Base-by-base conservation (phyloP, 1,140 invertebrate species). In the Laupala kohalensis region DNA sequence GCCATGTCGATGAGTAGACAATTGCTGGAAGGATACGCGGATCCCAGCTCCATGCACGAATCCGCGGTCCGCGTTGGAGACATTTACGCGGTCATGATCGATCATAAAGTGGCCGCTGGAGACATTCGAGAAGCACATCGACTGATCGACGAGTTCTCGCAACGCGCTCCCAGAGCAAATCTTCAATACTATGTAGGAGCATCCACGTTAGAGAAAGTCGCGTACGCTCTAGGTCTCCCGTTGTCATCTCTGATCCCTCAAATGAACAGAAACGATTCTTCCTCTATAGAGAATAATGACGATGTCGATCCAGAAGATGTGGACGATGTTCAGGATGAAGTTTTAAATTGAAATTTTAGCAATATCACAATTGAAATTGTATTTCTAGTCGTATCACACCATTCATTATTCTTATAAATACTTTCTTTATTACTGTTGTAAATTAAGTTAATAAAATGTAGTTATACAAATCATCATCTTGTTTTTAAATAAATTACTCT, bases 1-100 rank as follows among this genome's bases (percentile, higher is more conserved):
- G 86, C 84, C 6, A 78, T 88, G 74, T 79, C 77, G 67, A 83
- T 87, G 71, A 85, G 86, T 70, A 82, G 83, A 63, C 82, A 85
- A 73, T 76, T 89, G 23, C 73, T 89, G 6, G 80, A 82, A 69
- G 78, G 80, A 6, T 80, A 81, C 63, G 82, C 81, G 24, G 69
- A 79, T 24, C 80, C 84, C 72, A 75, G 85, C 53, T 84, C 88
- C 69, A 80, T 82, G 68, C 82, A 84, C 0, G 81, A 86, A 69
- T 70, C 73, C 65, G 79, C 81, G 62, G 82, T 88, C 25, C 75
- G 85, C 68, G 78, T 81, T 53, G 86, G 86, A 23, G 86, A 88
- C 76, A 80, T 88, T 62, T 87, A 84, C 77, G 85, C 83, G 25
- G 79, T 86, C 65, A 84, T 88, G 75, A 81, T 87, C 19, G 77